Evolutionary conservation across 64 coral and sea anemone species (phyloP), one percentile per base, ranked within the genome.

Genomic region (Hydrozoanthus tunicans): DNA sequence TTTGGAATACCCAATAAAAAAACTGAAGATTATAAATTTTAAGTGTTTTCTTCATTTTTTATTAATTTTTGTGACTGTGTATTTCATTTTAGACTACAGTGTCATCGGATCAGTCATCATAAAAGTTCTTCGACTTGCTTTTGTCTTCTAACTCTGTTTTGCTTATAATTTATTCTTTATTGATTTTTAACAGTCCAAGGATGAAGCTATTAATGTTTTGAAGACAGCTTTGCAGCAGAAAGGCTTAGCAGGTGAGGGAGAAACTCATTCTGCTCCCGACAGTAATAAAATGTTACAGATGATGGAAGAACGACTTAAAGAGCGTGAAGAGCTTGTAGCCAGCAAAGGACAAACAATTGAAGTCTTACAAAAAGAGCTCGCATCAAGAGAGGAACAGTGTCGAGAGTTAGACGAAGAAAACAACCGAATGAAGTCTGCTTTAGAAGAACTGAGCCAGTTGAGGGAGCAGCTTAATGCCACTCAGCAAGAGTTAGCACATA

Each of bases 151-250:
- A 52, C 53, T 55, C 4, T 24, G 5, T 71, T 27, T 56, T 55
- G 24, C 13, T 71, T 13, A 75, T 71, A 10, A 10, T 55, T 14
- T 43, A 43, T 43, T 43, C 2, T 43, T 43, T 43, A 43, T 80
- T 79, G 56, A 53, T 72, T 61, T 90, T 92, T 9, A 66, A 58
- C 55, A 99, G 97, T 95, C 97, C 0, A 99, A 99, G 77, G 97
- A 99, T 90, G 97, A 99, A 92, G 97, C 97, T 17, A 93, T 99
- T 89, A 90, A 66, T 85, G 97, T 99, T 8, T 52, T 99, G n/a
- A 99, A 99, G 81, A 92, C 91, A 43, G 90, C 97, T 58, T 77
- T 99, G 3, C 97, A 99, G 73, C 94, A 99, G 64, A 94, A 93
- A 85, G 92, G 94, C 62, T 92, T 98, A 76, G 79, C 85, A 58